Base-by-base conservation (phyloP, 2,113 vertebrate genomes). In the Lutjanus erythropterus region DNA sequence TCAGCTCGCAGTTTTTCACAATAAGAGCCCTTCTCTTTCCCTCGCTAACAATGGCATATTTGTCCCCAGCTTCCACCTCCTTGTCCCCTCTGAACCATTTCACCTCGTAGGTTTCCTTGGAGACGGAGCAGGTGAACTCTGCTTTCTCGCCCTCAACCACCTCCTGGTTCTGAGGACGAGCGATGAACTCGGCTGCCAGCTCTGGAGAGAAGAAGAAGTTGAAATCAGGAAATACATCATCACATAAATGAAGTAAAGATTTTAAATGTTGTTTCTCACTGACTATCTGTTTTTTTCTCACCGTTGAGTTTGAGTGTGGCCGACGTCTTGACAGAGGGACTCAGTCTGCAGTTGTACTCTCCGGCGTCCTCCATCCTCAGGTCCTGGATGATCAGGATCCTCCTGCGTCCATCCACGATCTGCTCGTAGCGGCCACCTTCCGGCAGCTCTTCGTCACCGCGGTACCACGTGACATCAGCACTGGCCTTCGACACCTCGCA, bases 121-220 rank as follows among this genome's bases (percentile, higher is more conserved):
- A 99, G 18, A 99, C 97, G 1, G 97, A 94, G 89, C 98, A 99
- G 77, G 90, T 78, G 87, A 99, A 99, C 93, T 99, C 96, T 15
- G 96, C 98, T 81, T 96, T 97, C 85, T 99, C 96, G 59, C 98
- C 98, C 91, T 99, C 98, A 85, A 99, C 95, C 60, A 97, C 96
- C 86, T 99, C 97, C 92, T 96, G 92, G 84, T 96, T 98, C 93
- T 98, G 96, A 72, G 98, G 98, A 84, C 95, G 96, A 52, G 96
- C 93, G 81, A 99, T 96, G 91, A 99, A 99, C 92, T 99, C 97
- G n/a, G 98, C 97, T 5, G 97, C 97, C 87, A 98, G 96, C 93
- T 99, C 98, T 99, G 74, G 11, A 39, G 4, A 27, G 53, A 50
- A 5, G n/a, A 52, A 70, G 18, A 9, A 19, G 47, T 46, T 1